Evolutionary conservation across 1,140 invertebrate species (phyloP), one percentile per base, ranked within the genome.

Genomic region (Ceratosolen solmsi): DNA sequence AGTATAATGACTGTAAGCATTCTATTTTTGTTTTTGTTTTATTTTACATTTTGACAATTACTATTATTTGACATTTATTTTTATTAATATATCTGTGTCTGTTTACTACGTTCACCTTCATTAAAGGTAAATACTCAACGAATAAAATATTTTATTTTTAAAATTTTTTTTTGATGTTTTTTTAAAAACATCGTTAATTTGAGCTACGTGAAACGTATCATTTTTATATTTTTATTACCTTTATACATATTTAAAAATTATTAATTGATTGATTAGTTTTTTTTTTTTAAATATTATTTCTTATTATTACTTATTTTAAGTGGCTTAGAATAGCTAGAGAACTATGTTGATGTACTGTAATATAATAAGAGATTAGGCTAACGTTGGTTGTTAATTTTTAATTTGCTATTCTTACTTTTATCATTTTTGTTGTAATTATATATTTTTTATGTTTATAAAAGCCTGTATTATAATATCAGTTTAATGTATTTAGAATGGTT

Each of bases 1-100:
- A 90, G 89, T 91, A 89, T 92, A 86, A 87, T 91, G 86, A 88
- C 93, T 92, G 93, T 94, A 93, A 94, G 93, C 91, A 92, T 92
- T 46, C 33, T 54, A 41, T 51, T 76, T 76, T 83, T 78, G 68
- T 54, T 91, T 90, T 90, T 86, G 84, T 89, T 92, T 90, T 89
- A 78, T 87, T 87, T 87, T 83, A 36, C n/a, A 36, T 83, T 77
- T 72, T 22, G 86, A 7, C 22, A 49, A 70, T 86, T 82, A 84
- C 85, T 71, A 83, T 89, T 86, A 86, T 86, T 89, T 88, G 81
- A 86, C 74, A 85, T 84, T 13, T 68, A 65, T 70, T 63, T 65
- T 17, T 38, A 75, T 33, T 1, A 33, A 71, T 72, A 75, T 77
- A 63, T 82, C 86, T 87, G 86, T 85, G 82, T 84, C 84, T 83